These are phyloP conservation scores for Lampris megalopsis DNA, from an alignment of 2,113 vertebrate genomes.

Conservation along the genomic window DNA sequence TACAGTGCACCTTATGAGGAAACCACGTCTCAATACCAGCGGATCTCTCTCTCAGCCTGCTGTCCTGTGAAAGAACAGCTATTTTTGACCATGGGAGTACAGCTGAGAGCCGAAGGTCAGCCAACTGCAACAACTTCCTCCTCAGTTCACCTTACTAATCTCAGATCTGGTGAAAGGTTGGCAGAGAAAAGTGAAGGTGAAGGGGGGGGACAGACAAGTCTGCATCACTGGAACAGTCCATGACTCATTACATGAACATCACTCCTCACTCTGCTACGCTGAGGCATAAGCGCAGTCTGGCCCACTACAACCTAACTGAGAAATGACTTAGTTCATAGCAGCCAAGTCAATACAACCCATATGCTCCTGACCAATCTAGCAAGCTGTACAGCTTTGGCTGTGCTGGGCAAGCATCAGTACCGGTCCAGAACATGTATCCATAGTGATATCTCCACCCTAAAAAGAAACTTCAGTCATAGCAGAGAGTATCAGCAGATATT, in stretches of 20 bases:
- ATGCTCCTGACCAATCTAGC: neutral
- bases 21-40: conserved; percentile 25
- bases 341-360: neutral
- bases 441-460: neutral
- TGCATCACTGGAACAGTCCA: conserved; percentile 28
- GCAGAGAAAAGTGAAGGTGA: conserved; percentile 34
- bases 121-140: conserved; percentile 56
- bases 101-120: conserved; percentile 37
- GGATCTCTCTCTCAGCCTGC: conserved; percentile 1
- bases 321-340: conserved; percentile 3
- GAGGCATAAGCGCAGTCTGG: neutral
- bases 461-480: conserved; percentile 14
- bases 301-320: conserved; percentile 1
- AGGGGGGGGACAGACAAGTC: conserved; percentile 40
- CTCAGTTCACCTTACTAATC: conserved; percentile 40
- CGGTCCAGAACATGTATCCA: neutral
- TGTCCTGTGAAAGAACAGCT: conserved; percentile 35
- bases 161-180: conserved; percentile 26
- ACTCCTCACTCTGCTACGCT: neutral
- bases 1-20: conserved; percentile 7
- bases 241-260: conserved; percentile 14
- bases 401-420: neutral
- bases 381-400: neutral
- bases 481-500: conserved; percentile 19
- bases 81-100: conserved; percentile 51